Conservation (phyloP, 2,888 invertebrate genomes). For the Stenodema calcarata region DNA sequence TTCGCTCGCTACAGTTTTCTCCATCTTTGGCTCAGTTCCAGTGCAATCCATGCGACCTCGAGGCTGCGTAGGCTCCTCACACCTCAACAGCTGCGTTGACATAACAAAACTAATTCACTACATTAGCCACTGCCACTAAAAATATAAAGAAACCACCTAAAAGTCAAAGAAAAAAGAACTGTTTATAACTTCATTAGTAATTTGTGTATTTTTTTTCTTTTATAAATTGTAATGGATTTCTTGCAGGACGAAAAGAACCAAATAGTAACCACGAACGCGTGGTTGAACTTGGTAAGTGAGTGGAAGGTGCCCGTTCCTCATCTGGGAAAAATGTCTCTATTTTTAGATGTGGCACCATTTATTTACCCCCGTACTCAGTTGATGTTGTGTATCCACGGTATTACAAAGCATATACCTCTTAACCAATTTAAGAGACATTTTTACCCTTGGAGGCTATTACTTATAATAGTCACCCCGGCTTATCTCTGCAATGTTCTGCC, state of each 20-base stretch:
- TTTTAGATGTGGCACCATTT: constrained; percentile 53
- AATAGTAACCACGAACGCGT: constrained; percentile 68
- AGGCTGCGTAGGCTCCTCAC: constrained; percentile 8
- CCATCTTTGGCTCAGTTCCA: background rate
- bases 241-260: constrained; percentile 69
- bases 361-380: constrained; percentile 52
- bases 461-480: constrained; percentile 55
- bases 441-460: constrained; percentile 54
- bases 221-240: constrained; percentile 57
- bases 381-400: constrained; percentile 52
- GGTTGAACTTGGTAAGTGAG: constrained; percentile 66
- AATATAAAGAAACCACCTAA: background rate
- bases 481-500: constrained; percentile 55
- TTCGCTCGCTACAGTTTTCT: background rate
- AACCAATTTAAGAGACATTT: constrained; percentile 54
- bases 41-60: background rate
- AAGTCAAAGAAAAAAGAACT: constrained; percentile 15
- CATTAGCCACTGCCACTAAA: constrained; percentile 29
- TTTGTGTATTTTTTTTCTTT: constrained; percentile 38
- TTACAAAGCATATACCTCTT: constrained; percentile 52
- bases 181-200: constrained; percentile 22
- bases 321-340: constrained; percentile 51
- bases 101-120: background rate
- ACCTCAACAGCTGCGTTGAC: constrained; percentile 25
- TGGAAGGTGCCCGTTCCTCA: constrained; percentile 52